Evolutionary conservation across 2,113 vertebrate species (phyloP), one percentile per base, ranked within the genome.

Genomic region (Sardina pilchardus): DNA sequence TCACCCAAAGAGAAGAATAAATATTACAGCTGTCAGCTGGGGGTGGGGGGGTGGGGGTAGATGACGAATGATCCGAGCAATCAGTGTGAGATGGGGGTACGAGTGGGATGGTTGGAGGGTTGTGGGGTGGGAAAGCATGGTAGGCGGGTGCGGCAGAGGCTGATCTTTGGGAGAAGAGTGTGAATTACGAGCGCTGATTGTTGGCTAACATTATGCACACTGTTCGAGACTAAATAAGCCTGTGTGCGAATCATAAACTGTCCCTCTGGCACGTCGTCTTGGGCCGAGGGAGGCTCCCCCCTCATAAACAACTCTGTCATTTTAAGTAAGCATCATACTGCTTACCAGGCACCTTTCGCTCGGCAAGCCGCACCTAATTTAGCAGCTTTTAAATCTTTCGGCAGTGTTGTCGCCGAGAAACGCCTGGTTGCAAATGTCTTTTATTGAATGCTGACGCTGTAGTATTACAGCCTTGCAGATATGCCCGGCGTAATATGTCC

Each of bases 391-490:
- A 96, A 96, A 96, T 96, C 95, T 96, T 93, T 92, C 71, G 87
- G 93, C 93, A 93, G 91, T 93, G 92, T 94, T 94, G 94, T 95
- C 91, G 92, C 92, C 67, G 93, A 95, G 94, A 95, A 95, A 94
- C 92, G 94, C 94, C 94, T 90, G 94, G 93, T 95, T 96, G 95
- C 95, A 96, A 95, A 96, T 95, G 94, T 95, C 94, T 95, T 95
- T 95, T 94, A 95, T 95, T 95, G 94, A 95, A 95, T 94, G 95
- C 95, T 95, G 95, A 96, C 94, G 95, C 94, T 90, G 94, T 95
- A 87, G 91, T 96, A 95, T 96, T 96, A 95, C 93, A 92, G 92
- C 90, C 94, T 93, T 94, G 94, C 92, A 95, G 94, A 95, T 96
- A 94, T 93, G 94, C 93, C 92, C 56, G 91, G 85, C 95, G 94